These are phyloP conservation scores for Chiloscyllium punctatum DNA, from an alignment of 2,797 vertebrate species.

Conservation along the genomic window DNA sequence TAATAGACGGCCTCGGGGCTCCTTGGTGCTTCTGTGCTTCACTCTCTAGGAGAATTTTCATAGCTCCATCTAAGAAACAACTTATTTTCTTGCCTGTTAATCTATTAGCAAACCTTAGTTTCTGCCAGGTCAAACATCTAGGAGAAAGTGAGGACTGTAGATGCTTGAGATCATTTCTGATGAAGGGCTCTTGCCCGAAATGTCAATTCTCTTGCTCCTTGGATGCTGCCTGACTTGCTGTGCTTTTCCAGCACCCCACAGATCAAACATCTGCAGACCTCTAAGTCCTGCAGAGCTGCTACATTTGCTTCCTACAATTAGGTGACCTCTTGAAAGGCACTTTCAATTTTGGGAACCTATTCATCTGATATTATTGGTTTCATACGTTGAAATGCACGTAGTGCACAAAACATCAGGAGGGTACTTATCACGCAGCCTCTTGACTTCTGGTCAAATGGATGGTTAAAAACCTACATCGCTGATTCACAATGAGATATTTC, in stretches of 20 bases:
- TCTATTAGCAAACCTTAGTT: neutral
- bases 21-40: neutral
- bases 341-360: neutral
- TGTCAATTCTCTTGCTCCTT: too few relatives aligned
- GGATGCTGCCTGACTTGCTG: too few relatives aligned
- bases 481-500: neutral
- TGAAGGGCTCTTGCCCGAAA: too few relatives aligned
- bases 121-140: neutral
- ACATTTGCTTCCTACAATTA: neutral
- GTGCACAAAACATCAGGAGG: neutral
- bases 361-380: neutral
- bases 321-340: neutral
- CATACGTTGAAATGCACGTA: neutral
- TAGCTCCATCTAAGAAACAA: neutral
- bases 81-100: neutral
- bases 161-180: too few relatives aligned
- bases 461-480: neutral
- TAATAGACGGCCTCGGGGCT: neutral
- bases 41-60: neutral
- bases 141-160: too few relatives aligned
- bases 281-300: too few relatives aligned
- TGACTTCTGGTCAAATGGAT: neutral
- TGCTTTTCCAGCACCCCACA: too few relatives aligned
- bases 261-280: neutral
- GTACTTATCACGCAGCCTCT: neutral